Evolutionary conservation across 2,888 invertebrate species (phyloP).

Genomic region (Synergus japonicus): DNA sequence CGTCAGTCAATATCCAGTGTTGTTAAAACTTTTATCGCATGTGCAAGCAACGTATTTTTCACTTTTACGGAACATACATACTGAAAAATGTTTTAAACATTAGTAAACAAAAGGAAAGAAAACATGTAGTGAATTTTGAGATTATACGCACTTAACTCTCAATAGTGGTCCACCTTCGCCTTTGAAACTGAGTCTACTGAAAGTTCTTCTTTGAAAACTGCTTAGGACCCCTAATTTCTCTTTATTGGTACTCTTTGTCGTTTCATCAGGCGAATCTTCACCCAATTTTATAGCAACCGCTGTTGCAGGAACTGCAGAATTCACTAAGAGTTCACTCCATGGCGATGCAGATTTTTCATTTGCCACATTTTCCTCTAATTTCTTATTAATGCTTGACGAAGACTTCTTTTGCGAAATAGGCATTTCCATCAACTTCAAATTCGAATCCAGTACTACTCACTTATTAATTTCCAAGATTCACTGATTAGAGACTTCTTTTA

Average conservation of each 20-base stretch:
- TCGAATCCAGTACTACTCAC: background rate
- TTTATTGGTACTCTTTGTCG: constrained; percentile 50
- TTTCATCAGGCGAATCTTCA: constrained; percentile 57
- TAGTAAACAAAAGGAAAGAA: too few relatives aligned
- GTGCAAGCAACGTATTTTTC: background rate
- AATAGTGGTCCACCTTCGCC: constrained; percentile 68
- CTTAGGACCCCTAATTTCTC: constrained; percentile 60
- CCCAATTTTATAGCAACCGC: constrained; percentile 60
- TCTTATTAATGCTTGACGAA: constrained; percentile 39
- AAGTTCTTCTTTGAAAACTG: constrained; percentile 66
- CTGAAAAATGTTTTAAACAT: background rate
- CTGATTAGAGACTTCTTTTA: background rate
- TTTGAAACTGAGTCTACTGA: constrained; percentile 70
- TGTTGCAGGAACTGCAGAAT: constrained; percentile 60
- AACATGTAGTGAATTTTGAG: background rate
- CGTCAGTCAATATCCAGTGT: constrained; percentile 2
- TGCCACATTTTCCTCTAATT: constrained; percentile 2
- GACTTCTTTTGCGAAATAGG: constrained; percentile 57
- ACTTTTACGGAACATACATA: background rate
- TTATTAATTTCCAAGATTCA: background rate
- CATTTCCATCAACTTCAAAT: constrained; percentile 52
- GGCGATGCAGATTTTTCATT: constrained; percentile 49
- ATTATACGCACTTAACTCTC: constrained; percentile 52
- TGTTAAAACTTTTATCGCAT: constrained; percentile 1
- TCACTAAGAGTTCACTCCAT: constrained; percentile 63